These are phyloP conservation scores for Pempheris klunzingeri DNA, from an alignment of 2,797 vertebrate genomes.

Conservation along the genomic window DNA sequence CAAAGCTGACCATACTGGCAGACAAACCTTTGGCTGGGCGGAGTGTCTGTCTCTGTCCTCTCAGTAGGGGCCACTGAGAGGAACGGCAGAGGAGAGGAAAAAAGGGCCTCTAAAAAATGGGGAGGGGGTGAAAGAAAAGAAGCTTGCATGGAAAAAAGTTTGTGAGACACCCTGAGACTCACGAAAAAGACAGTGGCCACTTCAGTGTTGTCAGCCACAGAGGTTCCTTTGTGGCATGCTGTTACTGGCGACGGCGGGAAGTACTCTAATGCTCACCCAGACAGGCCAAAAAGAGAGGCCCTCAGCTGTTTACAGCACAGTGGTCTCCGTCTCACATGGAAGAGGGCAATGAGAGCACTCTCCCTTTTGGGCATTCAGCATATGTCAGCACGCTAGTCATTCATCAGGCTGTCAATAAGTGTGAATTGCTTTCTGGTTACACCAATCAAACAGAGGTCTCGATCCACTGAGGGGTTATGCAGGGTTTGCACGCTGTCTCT, in stretches of 20 bases:
- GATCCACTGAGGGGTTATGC: constrained; percentile 62
- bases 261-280: constrained; percentile 78
- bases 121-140: constrained; percentile 78
- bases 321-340: constrained; percentile 75
- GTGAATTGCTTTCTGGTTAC: constrained; percentile 74
- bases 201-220: constrained; percentile 83
- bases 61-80: constrained; percentile 85
- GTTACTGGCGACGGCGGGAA: constrained; percentile 75
- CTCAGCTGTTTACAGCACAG: constrained; percentile 83
- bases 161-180: constrained; percentile 84
- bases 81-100: constrained; percentile 80
- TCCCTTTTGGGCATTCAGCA: constrained; percentile 75
- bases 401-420: constrained; percentile 76
- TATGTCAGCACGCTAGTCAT: constrained; percentile 75
- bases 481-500: constrained; percentile 52
- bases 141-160: constrained; percentile 78
- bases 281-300: constrained; percentile 77
- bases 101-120: constrained; percentile 81
- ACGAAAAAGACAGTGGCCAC: constrained; percentile 83
- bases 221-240: constrained; percentile 82
- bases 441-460: constrained; percentile 73
- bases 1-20: constrained; percentile 82
- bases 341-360: constrained; percentile 72
- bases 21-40: constrained; percentile 83
- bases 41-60: constrained; percentile 85